Evolutionary conservation across 2,113 vertebrate genomes (phyloP).

Genomic region (Verasper variegatus): DNA sequence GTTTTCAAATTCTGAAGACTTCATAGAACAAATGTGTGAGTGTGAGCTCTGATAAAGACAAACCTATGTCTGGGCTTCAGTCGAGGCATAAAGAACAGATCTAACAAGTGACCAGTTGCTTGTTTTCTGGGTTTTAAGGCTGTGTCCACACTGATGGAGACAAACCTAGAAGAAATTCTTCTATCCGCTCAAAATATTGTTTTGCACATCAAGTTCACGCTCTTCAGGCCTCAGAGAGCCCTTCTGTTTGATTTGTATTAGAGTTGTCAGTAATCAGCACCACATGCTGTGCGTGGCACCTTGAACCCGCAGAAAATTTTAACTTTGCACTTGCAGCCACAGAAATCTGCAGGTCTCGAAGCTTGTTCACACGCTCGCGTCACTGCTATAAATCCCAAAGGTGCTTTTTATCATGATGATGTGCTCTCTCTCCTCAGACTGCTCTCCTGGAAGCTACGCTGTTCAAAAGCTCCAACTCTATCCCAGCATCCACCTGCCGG

Average conservation of each 20-base stretch:
- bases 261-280: neutral
- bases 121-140: slow-evolving; percentile 31
- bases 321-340: neutral
- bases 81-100: slow-evolving; percentile 12
- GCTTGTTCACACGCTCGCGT: neutral
- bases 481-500: neutral
- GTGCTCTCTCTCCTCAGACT: neutral
- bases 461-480: no score
- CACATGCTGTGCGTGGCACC: neutral
- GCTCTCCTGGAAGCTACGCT: neutral
- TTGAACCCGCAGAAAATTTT: neutral
- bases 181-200: neutral
- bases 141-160: slow-evolving; percentile 10
- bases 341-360: neutral
- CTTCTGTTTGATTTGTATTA: neutral
- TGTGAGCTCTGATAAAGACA: slow-evolving; percentile 13
- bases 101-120: slow-evolving; percentile 24
- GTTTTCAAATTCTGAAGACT: neutral
- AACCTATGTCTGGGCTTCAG: slow-evolving; percentile 1
- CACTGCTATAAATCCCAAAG: neutral
- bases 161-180: slow-evolving; percentile 17
- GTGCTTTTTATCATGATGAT: neutral
- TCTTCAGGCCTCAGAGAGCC: neutral
- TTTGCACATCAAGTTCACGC: neutral
- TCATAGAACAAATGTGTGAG: neutral